Evolutionary conservation across 2,113 vertebrate genomes (phyloP).

Genomic region (Lynx canadensis): DNA sequence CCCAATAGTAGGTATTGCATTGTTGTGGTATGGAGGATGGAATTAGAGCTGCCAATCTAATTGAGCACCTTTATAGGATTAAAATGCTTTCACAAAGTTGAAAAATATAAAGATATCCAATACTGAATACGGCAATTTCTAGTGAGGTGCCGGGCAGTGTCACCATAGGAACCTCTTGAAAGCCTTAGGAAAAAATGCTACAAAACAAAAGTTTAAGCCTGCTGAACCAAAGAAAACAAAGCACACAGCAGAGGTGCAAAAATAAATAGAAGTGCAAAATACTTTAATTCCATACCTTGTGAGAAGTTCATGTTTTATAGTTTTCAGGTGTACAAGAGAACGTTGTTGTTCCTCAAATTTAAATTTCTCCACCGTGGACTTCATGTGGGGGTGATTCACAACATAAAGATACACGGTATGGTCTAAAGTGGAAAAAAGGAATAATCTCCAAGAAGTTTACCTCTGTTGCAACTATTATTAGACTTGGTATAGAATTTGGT

Average conservation of each 20-base stretch:
- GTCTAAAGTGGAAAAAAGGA: constrained; percentile 83
- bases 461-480: not conserved
- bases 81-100: constrained; percentile 67
- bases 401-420: constrained; percentile 91
- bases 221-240: constrained; percentile 37
- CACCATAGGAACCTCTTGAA: constrained; percentile 51
- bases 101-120: constrained; percentile 49
- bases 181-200: constrained; percentile 27
- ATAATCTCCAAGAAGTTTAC: constrained; percentile 33
- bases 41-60: constrained; percentile 62
- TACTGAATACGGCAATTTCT: constrained; percentile 56
- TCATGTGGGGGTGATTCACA: constrained; percentile 92
- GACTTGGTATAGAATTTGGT: not conserved
- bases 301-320: constrained; percentile 91
- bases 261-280: not conserved
- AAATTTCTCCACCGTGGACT: constrained; percentile 93
- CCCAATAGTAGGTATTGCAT: not conserved
- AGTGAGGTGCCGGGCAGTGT: not conserved
- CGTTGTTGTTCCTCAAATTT: constrained; percentile 89
- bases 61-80: constrained; percentile 64
- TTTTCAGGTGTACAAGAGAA: constrained; percentile 91
- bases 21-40: not conserved
- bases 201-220: constrained; percentile 45
- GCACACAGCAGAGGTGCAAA: not conserved
- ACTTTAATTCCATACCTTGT: constrained; percentile 85